phyloP scores from a whole-genome alignment of 2,797 vertebrate species.

The Semaprochilodus insignis region DNA sequence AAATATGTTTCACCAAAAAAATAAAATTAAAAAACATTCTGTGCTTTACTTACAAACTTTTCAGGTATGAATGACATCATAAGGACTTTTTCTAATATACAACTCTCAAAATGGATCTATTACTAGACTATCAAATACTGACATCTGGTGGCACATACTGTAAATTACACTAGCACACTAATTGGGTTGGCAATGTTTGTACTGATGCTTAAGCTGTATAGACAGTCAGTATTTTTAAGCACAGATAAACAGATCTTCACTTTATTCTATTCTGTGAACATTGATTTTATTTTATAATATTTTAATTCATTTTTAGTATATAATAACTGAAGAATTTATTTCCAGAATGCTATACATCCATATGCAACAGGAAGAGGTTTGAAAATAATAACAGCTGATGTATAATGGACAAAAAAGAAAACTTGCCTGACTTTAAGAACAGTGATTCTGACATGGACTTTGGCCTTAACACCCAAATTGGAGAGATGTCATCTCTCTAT shows the following conservation, averaged over 20 bases:
- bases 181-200: neutral
- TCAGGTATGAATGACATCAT: neutral
- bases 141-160: slow-evolving; percentile 31
- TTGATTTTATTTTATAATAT: too few relatives aligned
- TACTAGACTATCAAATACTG: slow-evolving; percentile 38
- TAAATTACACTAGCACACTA: neutral
- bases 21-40: neutral
- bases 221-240: neutral
- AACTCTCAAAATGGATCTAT: neutral
- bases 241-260: neutral
- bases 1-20: neutral
- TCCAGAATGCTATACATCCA: too few relatives aligned
- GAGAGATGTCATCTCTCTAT: too few relatives aligned
- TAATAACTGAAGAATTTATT: too few relatives aligned
- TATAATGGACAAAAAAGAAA: too few relatives aligned
- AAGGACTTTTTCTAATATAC: neutral
- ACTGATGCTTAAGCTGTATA: neutral
- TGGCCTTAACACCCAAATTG: too few relatives aligned
- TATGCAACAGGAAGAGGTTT: too few relatives aligned
- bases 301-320: too few relatives aligned
- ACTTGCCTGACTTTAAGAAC: too few relatives aligned
- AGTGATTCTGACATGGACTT: too few relatives aligned
- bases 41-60: neutral
- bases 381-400: too few relatives aligned
- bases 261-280: too few relatives aligned